Evolutionary conservation across 2,888 invertebrate genomes (phyloP).

Genomic region (Microctonus brassicae): DNA sequence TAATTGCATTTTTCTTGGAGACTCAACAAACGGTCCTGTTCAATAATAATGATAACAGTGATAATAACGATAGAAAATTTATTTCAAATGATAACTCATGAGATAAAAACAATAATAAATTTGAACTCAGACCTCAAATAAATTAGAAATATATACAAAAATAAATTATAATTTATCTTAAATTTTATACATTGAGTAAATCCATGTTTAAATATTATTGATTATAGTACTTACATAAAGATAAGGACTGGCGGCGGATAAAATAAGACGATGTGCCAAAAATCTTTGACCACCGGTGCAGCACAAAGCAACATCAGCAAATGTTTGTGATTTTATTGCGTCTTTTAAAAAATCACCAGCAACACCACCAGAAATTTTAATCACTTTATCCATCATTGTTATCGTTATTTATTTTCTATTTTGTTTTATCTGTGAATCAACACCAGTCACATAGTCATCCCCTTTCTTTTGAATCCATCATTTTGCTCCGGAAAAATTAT

Average conservation of each 20-base stretch:
- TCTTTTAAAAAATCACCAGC: slow-evolving; percentile 60
- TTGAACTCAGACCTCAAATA: background rate
- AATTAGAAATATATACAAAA: background rate
- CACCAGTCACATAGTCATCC: background rate
- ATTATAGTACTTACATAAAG: slow-evolving; percentile 74
- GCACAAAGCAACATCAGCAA: slow-evolving; percentile 76
- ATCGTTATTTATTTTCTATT: background rate
- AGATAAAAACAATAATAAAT: background rate
- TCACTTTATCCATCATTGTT: slow-evolving; percentile 58
- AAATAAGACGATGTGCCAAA: slow-evolving; percentile 77
- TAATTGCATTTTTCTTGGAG: too few species aligned
- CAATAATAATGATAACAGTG: background rate
- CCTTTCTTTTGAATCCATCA: background rate
- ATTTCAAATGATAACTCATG: background rate
- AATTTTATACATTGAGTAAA: too few species aligned
- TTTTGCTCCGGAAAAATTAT: background rate
- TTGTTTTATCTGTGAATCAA: background rate
- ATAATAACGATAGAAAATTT: background rate
- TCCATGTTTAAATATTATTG: background rate
- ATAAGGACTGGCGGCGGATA: slow-evolving; percentile 79
- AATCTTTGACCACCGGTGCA: slow-evolving; percentile 75
- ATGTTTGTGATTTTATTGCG: slow-evolving; percentile 72
- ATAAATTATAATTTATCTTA: slow-evolving; percentile 13
- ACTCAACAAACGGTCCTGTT: too few species aligned
- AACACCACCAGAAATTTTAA: slow-evolving; percentile 57